phyloP scores from a whole-genome alignment of 1,140 invertebrate genomes.

The Halesus radiatus region DNA sequence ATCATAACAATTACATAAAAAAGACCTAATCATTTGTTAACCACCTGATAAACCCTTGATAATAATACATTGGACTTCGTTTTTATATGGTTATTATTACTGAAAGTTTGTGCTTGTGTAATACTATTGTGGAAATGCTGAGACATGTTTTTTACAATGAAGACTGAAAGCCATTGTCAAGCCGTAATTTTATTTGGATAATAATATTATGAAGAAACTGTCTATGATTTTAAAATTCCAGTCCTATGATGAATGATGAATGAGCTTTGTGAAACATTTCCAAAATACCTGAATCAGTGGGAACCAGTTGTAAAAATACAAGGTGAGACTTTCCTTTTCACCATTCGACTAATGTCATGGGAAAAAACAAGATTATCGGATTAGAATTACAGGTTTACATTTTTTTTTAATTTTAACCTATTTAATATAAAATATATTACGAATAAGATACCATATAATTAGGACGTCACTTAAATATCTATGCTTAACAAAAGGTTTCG shows the following conservation, averaged over 20 bases:
- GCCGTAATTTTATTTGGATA: conserved; percentile 26
- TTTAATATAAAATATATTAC: too few relatives aligned
- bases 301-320: neutral
- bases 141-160: neutral
- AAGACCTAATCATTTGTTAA: neutral
- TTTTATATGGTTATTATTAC: neutral
- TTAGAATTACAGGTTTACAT: too few relatives aligned
- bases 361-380: too few relatives aligned
- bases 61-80: neutral
- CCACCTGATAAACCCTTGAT: neutral
- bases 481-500: too few relatives aligned
- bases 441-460: too few relatives aligned
- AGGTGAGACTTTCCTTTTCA: neutral
- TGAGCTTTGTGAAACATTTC: conserved; percentile 9
- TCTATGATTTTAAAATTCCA: conserved; percentile 11
- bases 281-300: neutral
- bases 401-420: too few relatives aligned
- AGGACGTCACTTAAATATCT: too few relatives aligned
- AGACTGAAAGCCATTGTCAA: neutral
- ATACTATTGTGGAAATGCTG: neutral
- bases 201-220: neutral
- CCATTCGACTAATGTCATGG: too few relatives aligned
- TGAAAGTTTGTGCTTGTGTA: neutral
- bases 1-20: neutral
- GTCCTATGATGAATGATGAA: neutral